A percentile compares a stretch with the other conserved stretches of the same genome.
These are phyloP conservation scores for Boleophthalmus pectinirostris DNA, from an alignment of 2,113 vertebrate genomes.

Conservation along the genomic window DNA sequence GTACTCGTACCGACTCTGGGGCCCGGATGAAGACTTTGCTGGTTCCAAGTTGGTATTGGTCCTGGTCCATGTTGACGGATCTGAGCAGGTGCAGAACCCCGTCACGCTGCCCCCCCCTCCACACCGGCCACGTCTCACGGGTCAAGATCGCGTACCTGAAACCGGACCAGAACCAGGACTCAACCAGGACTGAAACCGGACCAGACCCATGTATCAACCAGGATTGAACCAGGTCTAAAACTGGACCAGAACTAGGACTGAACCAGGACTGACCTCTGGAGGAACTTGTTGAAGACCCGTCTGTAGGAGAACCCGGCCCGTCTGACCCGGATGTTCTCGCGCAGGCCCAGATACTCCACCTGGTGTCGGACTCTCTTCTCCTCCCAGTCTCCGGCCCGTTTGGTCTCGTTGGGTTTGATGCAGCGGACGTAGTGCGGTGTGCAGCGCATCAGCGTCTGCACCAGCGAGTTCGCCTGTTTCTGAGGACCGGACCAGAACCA, in stretches of 20 bases:
- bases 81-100: constrained; percentile 90
- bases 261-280: constrained; percentile 80
- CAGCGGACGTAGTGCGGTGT: constrained; percentile 98
- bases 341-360: constrained; percentile 92
- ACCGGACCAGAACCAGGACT: constrained; percentile 2
- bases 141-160: constrained; percentile 93
- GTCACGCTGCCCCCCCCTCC: constrained; percentile 84
- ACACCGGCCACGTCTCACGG: constrained; percentile 87
- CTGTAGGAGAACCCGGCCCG: constrained; percentile 92
- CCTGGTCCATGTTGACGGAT: constrained; percentile 91
- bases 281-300: constrained; percentile 89
- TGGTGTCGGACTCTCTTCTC: constrained; percentile 94
- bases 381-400: constrained; percentile 93
- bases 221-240: no score
- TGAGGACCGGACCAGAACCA: neutral
- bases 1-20: constrained; percentile 86
- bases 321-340: constrained; percentile 93
- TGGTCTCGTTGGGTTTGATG: constrained; percentile 98
- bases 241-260: neutral
- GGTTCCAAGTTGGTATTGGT: constrained; percentile 95
- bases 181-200: no score
- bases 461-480: constrained; percentile 90
- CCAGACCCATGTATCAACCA: no score
- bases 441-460: constrained; percentile 92
- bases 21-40: constrained; percentile 94